Evolutionary conservation across 2,888 invertebrate genomes (phyloP).

Genomic region (Catonia carolina): DNA sequence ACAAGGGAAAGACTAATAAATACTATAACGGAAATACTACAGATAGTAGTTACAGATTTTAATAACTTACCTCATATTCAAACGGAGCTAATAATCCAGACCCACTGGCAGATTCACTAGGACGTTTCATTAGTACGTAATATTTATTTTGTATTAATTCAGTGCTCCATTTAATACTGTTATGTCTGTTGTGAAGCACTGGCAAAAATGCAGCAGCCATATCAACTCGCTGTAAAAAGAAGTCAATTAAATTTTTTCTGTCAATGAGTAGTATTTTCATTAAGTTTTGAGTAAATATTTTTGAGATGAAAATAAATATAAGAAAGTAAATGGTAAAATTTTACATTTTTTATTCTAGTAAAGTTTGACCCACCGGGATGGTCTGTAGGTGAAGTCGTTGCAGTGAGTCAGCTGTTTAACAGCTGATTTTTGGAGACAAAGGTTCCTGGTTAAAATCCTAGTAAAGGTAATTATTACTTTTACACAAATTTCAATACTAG

Average conservation of each 20-base stretch:
- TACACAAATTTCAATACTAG: too few species aligned
- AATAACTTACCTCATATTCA: conserved; percentile 53
- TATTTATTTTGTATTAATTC: conserved; percentile 67
- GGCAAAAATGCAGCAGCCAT: conserved; percentile 74
- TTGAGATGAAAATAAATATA: neutral
- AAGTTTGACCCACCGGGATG: too few species aligned
- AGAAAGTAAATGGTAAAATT: too few species aligned
- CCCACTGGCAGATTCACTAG: conserved; percentile 72
- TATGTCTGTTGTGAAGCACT: conserved; percentile 44
- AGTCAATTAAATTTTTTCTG: neutral
- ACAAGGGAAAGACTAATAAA: too few species aligned
- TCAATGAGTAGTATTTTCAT: neutral
- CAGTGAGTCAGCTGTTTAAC: too few species aligned
- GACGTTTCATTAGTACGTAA: conserved; percentile 73
- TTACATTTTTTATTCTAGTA: too few species aligned
- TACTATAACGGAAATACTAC: too few species aligned
- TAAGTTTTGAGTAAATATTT: neutral
- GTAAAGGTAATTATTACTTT: too few species aligned
- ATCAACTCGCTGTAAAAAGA: conserved; percentile 57
- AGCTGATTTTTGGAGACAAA: too few species aligned
- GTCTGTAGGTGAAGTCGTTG: too few species aligned
- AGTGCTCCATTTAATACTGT: conserved; percentile 52
- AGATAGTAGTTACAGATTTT: too few species aligned
- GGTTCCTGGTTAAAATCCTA: too few species aligned
- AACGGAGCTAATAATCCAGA: conserved; percentile 79